Evolutionary conservation across 2,888 invertebrate species (phyloP), one percentile per base, ranked within the genome.

Genomic region (Ormyrus pomaceus): DNA sequence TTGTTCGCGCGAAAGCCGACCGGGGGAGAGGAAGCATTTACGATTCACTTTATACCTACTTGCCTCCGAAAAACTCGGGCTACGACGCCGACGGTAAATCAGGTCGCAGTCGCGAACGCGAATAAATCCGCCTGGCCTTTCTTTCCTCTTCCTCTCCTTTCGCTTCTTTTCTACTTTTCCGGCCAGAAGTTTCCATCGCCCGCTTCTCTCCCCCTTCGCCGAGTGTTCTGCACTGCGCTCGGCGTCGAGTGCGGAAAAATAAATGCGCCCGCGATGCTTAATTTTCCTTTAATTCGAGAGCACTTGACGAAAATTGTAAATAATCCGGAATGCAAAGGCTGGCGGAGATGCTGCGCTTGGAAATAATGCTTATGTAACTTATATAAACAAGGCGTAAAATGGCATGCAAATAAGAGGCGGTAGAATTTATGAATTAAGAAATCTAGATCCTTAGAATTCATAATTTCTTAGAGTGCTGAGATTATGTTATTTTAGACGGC

Each of bases 21-120:
- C 62, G 46, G 64, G 65, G n/a, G 8, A 34, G 62, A 55, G 51
- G 85, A 86, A 87, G 86, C 84, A 85, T 86, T 87, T 87, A 87
- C 86, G 84, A 87, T 86, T 86, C 86, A 87, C 84, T 87, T 80
- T 83, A 78, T 77, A 74, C 59, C 84, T 82, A 86, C 85, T 85
- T 84, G 59, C 82, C 83, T 83, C 84, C 85, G 85, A 83, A 86
- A 83, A 87, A 86, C 84, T 86, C 86, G 82, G 80, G 80, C 82
- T 80, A 79, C 82, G 82, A 50, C 13, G 82, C 83, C 84, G 85
- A 86, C 82, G 78, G 82, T 82, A 83, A 83, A 82, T 82, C 82
- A 82, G 82, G 82, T 72, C 72, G 69, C 51, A 79, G 73, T 72
- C 74, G 77, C 72, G 73, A 74, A 79, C 82, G 74, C 79, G 80